Base-by-base conservation (phyloP, 2,797 vertebrate genomes). In the Fistularia tabacaria region DNA sequence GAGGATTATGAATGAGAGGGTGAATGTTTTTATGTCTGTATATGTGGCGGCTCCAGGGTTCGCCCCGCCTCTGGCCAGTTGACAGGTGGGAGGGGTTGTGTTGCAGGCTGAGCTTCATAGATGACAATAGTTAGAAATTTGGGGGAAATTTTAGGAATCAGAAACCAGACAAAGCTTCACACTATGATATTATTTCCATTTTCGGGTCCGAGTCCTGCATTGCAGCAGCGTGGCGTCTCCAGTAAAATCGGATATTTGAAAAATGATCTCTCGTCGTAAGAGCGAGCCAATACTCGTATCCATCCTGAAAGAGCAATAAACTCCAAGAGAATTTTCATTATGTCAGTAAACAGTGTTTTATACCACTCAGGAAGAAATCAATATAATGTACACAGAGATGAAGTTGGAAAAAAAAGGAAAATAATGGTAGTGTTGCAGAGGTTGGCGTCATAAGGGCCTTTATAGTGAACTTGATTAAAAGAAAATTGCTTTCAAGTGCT, bases 401-500 rank as follows among this genome's bases (percentile, higher is more conserved):
- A 62, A 54, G 71, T 15, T 62, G 75, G 14, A 12, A 65, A 41
- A 55, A 82, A 72, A 77, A 81, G 62, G 43, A 60, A 79, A 67
- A 73, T 78, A 83, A 84, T 59, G 63, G 68, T 62, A 45, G 79
- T 65, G 70, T 79, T 79, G 76, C 82, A 69, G 65, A 71, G 79
- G 80, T 75, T 80, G 82, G 81, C 83, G 79, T 82, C 86, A 85
- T 81, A 84, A 83, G 81, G 74, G 73, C 79, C 77, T 89, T 87
- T 85, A 85, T 82, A 76, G 83, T 82, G 80, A 87, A 87, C 76
- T 87, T 88, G 88, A 89, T 89, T 88, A 89, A 87, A 88, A 88
- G 85, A 86, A 89, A 88, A 88, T 88, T 88, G 86, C 83, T 87
- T 89, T 87, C 82, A 85, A 89, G 85, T 81, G 84, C 81, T 87